Conservation (phyloP, 2,888 invertebrate species). For the Iselma pallidipennis region DNA sequence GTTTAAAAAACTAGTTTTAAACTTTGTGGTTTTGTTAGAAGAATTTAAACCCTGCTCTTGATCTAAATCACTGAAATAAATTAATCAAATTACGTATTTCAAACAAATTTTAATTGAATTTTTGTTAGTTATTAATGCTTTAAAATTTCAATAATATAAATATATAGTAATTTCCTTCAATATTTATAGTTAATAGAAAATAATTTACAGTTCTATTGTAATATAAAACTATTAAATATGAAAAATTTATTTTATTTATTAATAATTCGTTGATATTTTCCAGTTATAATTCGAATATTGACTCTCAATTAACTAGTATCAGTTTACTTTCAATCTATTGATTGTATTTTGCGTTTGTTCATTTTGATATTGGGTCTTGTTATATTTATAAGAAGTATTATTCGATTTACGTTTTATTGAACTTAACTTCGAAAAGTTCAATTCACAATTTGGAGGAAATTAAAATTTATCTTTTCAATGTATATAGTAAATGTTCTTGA, state of each 20-base stretch:
- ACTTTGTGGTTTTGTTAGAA: neutral
- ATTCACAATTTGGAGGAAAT: constrained; percentile 7
- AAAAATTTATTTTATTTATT: too few species aligned
- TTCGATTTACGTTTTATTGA: constrained; percentile 3
- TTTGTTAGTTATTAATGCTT: neutral
- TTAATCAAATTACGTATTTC: neutral
- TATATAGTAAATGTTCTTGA: neutral
- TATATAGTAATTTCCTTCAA: neutral
- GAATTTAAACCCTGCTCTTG: neutral
- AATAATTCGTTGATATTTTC: too few species aligned
- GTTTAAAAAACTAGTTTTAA: too few species aligned
- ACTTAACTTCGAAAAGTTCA: constrained; percentile 9
- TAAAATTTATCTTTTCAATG: constrained; percentile 5
- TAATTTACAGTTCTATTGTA: too few species aligned
- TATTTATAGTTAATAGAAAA: too few species aligned
- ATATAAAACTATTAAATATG: too few species aligned
- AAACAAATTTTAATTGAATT: neutral
- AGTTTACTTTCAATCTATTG: constrained; percentile 1
- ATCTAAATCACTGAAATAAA: neutral
- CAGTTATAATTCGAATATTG: too few species aligned
- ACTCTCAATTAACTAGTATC: neutral
- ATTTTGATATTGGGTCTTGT: neutral
- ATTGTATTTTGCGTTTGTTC: constrained; percentile 7
- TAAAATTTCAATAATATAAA: neutral
- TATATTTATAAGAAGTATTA: constrained; percentile 9